Percentiles rank a stretch among this genome's conserved stretches.
Evolutionary conservation across 2,113 vertebrate genomes (phyloP).

Genomic region (Callaeas wilsoni): DNA sequence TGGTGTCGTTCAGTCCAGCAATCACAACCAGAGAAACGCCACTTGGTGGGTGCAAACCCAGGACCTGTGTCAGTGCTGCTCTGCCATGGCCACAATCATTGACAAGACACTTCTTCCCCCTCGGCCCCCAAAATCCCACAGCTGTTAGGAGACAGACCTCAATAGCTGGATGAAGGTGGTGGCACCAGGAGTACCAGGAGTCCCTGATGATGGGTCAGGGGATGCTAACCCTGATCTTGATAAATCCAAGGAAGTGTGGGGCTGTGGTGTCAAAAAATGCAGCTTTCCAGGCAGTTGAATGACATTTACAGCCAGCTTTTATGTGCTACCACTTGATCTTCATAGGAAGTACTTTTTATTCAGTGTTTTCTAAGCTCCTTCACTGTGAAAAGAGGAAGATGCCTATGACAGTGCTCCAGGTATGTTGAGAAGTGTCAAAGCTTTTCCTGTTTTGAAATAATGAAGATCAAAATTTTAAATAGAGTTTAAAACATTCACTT

Average conservation of each 20-base stretch:
- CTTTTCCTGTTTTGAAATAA: neutral
- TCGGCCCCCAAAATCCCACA: fast-evolving
- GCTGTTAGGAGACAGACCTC: neutral
- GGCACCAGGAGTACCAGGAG: neutral
- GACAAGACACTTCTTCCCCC: neutral
- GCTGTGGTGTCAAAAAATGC: neutral
- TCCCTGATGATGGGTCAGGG: neutral
- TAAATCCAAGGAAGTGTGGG: neutral
- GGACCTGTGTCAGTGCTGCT: neutral
- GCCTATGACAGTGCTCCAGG: neutral
- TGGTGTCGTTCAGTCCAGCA: fast-evolving
- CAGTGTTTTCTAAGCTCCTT: neutral
- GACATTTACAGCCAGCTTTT: neutral
- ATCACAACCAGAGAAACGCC: fast-evolving
- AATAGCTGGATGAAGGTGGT: neutral
- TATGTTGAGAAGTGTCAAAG: neutral
- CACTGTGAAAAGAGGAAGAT: neutral
- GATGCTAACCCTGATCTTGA: neutral
- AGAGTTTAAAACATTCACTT: neutral
- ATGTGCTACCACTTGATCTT: neutral
- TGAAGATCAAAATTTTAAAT: neutral
- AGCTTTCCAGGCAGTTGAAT: neutral
- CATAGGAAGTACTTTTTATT: neutral
- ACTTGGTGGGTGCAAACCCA: neutral
- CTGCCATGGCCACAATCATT: fast-evolving